Percentiles rank a stretch among this genome's conserved stretches.
Conservation (phyloP, 2,888 invertebrate species). For the Leptinotarsa rubiginosa region DNA sequence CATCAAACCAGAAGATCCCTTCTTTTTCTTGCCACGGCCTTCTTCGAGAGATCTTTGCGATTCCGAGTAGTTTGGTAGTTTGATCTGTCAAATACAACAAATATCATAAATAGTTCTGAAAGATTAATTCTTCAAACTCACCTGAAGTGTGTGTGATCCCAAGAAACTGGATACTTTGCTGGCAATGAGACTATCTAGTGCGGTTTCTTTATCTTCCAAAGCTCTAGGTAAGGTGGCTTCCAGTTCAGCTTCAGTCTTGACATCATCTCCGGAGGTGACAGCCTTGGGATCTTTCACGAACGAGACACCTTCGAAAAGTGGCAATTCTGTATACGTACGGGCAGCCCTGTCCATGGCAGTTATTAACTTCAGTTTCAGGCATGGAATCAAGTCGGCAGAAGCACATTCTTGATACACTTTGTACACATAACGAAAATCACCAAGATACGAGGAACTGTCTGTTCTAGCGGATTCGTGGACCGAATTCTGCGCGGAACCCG, state of each 20-base stretch:
- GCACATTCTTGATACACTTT: conserved; percentile 86
- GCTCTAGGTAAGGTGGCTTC: conserved; percentile 81
- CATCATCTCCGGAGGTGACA: conserved; percentile 64
- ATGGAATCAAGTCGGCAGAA: conserved; percentile 76
- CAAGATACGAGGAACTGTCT: conserved; percentile 67
- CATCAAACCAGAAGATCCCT: conserved; percentile 79
- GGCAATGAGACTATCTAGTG: conserved; percentile 80
- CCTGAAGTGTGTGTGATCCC: conserved; percentile 83
- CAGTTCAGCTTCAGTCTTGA: conserved; percentile 72
- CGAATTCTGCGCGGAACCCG: conserved; percentile 65
- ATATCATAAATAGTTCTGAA: not conserved
- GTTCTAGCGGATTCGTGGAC: conserved; percentile 59
- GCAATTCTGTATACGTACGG: conserved; percentile 72
- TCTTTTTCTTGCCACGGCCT: conserved; percentile 75
- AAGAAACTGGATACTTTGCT: conserved; percentile 81
- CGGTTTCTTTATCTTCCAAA: conserved; percentile 77
- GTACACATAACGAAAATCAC: conserved; percentile 79
- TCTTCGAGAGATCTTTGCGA: conserved; percentile 74
- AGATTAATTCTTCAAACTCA: conserved; percentile 57
- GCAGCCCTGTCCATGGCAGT: conserved; percentile 81
- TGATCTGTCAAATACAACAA: conserved; percentile 69
- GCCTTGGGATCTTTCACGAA: conserved; percentile 74
- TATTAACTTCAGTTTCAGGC: conserved; percentile 83
- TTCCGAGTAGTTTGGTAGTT: conserved; percentile 78
- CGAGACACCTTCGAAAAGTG: conserved; percentile 80